phyloP scores from a whole-genome alignment of 2,797 vertebrate species.

The Diglossa cyanea region DNA sequence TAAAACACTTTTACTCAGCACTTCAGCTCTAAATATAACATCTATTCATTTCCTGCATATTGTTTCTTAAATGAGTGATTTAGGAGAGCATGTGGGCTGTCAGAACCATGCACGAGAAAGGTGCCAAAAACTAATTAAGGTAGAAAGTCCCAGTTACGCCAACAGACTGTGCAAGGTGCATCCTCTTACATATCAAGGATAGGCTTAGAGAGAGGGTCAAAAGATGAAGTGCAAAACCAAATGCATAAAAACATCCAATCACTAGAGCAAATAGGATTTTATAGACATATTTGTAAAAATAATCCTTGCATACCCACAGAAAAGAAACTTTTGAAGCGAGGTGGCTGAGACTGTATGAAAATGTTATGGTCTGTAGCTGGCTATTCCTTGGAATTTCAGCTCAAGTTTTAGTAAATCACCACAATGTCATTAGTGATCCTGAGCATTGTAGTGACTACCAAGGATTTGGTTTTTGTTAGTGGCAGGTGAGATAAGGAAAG shows the following conservation, averaged over 20 bases:
- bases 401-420: background rate
- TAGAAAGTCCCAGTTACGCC: background rate
- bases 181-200: background rate
- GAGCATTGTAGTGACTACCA: background rate
- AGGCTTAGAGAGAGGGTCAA: background rate
- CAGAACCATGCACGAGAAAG: background rate
- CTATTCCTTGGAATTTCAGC: background rate
- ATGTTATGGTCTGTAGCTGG: background rate
- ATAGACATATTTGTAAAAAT: background rate
- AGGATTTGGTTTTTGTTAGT: background rate
- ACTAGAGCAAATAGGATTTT: background rate
- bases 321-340: background rate
- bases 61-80: conserved; percentile 57
- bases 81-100: background rate
- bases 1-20: conserved; percentile 43
- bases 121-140: conserved; percentile 47
- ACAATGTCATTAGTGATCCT: background rate
- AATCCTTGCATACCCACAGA: background rate
- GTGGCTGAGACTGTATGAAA: background rate
- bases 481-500: background rate
- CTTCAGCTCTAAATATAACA: conserved; percentile 57
- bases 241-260: background rate
- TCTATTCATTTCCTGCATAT: conserved; percentile 48
- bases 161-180: background rate
- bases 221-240: background rate